Evolutionary conservation across 1,140 invertebrate genomes (phyloP), one percentile per base, ranked within the genome.

Genomic region (Drosophila ironensis): DNA sequence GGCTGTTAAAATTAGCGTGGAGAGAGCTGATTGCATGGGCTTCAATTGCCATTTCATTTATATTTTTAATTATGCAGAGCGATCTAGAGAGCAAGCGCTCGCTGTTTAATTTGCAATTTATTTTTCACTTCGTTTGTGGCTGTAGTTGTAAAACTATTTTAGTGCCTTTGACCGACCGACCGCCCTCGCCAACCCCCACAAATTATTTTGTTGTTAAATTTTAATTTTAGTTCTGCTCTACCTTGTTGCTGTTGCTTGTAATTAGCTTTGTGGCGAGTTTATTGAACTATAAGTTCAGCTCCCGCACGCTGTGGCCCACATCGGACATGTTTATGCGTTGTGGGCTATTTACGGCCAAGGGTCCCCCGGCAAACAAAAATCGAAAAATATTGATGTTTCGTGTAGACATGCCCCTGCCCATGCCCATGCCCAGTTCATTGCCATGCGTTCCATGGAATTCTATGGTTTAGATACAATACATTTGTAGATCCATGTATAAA

Each of bases 291-390:
- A 44, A 37, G 33, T 28, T 77, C 42, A 48, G 16, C 56, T 40
- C 52, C 35, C 51, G 19, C 37, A 14, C 57, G 44, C 19, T 24
- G 40, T 35, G 7, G 1, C 12, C 11, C 35, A 24, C 11, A 24
- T 8, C 7, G 44, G 41, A 46, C 24, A 72, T 73, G 71, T 72
- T 73, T 56, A 64, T 63, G 72, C 50, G 59, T 56, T 72, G 45
- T 9, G 27, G 45, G 51, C 67, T 82, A 81, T 80, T 81, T 82
- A 82, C 67, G 68, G 72, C 52, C 59, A 71, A 67, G 41, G 50
- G 64, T 52, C 33, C 53, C 54, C 53, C 54, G 33, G 41, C n/a
- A n/a, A 28, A 3, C 9, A 28, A 28, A 27, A 27, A 28, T n/a
- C 27, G 11, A 61, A 33, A 61, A 37, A 24, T 63, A 63, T 63